phyloP scores from a whole-genome alignment of 2,113 vertebrate genomes.

The Ranitomeya imitator region DNA sequence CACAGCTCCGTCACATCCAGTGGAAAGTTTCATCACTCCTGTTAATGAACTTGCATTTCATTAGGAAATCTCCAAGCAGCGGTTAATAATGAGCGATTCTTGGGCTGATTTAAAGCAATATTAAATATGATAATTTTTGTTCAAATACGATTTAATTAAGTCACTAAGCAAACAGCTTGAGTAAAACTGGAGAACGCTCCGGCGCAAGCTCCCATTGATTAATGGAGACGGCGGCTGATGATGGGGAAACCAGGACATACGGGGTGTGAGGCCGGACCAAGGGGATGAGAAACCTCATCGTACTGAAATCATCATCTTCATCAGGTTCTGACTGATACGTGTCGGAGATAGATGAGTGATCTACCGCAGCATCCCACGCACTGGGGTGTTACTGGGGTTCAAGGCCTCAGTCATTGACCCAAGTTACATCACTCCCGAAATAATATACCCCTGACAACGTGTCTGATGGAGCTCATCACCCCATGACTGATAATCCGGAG shows the following conservation, averaged over 20 bases:
- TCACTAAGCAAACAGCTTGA: constrained; percentile 24
- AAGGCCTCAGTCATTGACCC: no score
- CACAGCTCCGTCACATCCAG: neutral
- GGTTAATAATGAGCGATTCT: constrained; percentile 31
- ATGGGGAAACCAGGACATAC: neutral
- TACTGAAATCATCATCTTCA: neutral
- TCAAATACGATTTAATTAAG: constrained; percentile 42
- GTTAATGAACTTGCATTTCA: constrained; percentile 32
- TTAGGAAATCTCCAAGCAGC: constrained; percentile 19
- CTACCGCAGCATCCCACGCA: no score
- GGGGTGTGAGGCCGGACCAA: neutral
- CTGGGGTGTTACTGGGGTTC: no score
- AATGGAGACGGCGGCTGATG: neutral
- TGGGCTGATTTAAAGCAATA: constrained; percentile 29
- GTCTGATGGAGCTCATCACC: no score
- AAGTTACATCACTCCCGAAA: neutral
- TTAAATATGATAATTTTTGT: constrained; percentile 47
- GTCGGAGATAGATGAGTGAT: neutral
- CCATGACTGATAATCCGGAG: neutral
- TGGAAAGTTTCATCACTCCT: neutral
- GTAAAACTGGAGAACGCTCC: neutral
- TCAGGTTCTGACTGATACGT: no score
- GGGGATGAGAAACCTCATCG: neutral
- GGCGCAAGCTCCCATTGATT: constrained; percentile 5
- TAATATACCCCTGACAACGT: neutral